Percentiles rank a stretch among this genome's conserved stretches.
phyloP scores from a whole-genome alignment of 2,888 invertebrate species.

The Adela reaumurella region DNA sequence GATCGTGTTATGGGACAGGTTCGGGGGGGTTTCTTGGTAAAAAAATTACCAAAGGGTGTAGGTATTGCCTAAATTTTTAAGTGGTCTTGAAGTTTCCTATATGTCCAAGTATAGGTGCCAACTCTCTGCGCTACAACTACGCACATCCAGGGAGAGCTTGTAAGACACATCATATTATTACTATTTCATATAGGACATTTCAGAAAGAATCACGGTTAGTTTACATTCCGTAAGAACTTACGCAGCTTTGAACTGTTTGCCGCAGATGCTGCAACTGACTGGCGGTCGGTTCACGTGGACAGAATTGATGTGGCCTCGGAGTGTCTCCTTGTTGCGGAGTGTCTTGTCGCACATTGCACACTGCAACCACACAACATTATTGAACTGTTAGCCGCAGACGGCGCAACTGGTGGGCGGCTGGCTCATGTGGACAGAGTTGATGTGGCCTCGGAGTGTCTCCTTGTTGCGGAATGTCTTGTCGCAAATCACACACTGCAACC shows the following conservation, averaged over 20 bases:
- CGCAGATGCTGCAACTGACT: not conserved
- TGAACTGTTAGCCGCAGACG: not conserved
- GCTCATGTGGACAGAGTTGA: not conserved
- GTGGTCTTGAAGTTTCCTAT: too few species aligned
- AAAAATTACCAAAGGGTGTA: too few species aligned
- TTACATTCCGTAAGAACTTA: too few species aligned
- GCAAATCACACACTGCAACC: not conserved
- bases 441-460: not conserved
- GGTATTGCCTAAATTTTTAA: too few species aligned
- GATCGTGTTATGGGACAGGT: too few species aligned
- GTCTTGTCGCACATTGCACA: not conserved
- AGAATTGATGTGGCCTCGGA: not conserved
- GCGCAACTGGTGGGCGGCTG: not conserved
- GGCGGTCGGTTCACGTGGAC: not conserved
- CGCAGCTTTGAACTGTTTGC: not conserved
- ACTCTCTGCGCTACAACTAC: too few species aligned
- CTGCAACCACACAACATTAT: not conserved
- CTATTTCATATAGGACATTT: too few species aligned
- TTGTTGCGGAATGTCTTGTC: not conserved
- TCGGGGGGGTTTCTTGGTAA: too few species aligned
- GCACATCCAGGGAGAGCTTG: too few species aligned
- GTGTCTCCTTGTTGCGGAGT: not conserved
- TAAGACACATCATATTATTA: too few species aligned
- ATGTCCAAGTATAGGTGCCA: too few species aligned
- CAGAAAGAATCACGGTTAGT: too few species aligned